Evolutionary conservation across 2,797 vertebrate species (phyloP).

Genomic region (Remorina albescens): DNA sequence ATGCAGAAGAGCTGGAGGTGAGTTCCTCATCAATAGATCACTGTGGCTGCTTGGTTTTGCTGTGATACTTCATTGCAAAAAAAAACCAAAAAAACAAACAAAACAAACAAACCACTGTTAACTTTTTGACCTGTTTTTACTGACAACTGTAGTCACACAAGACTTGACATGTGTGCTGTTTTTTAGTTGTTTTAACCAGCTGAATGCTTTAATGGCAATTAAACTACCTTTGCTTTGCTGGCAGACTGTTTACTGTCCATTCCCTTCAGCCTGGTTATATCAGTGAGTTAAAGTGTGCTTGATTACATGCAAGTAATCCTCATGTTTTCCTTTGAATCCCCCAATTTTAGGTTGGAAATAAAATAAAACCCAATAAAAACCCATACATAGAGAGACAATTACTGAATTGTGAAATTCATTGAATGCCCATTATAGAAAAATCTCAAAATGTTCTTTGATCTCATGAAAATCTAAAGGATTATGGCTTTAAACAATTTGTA

Average conservation of each 20-base stretch:
- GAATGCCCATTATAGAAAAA: too few species aligned
- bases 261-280: background rate
- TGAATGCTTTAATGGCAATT: background rate
- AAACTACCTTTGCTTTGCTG: too few species aligned
- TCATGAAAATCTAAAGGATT: background rate
- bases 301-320: background rate
- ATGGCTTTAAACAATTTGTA: background rate
- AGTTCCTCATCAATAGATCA: constrained; percentile 1
- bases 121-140: background rate
- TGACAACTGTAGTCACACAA: background rate
- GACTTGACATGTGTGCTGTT: background rate
- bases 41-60: background rate
- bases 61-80: background rate
- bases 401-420: too few species aligned
- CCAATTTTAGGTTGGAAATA: too few species aligned
- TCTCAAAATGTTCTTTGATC: background rate
- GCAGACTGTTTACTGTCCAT: too few species aligned
- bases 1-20: background rate
- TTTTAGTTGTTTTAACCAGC: background rate
- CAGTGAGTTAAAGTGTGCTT: background rate
- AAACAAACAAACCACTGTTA: background rate
- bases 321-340: background rate
- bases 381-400: background rate
- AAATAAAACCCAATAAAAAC: background rate
- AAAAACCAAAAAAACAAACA: background rate